A percentile compares a stretch with the other conserved stretches of the same genome.
phyloP scores from a whole-genome alignment of 2,888 invertebrate species.

The Drosophila glabriapex region DNA sequence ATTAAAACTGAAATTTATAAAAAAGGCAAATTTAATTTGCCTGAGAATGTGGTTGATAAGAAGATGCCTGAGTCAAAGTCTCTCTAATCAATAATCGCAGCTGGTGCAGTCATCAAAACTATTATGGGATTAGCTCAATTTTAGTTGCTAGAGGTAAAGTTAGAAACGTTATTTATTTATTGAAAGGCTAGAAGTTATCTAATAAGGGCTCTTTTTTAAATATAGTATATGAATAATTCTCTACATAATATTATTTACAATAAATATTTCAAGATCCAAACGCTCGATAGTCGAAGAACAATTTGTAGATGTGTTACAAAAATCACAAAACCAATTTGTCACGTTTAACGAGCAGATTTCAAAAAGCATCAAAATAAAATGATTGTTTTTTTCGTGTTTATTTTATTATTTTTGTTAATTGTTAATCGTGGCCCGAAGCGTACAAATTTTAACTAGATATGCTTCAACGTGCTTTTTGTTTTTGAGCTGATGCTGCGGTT shows the following conservation, averaged over 20 bases:
- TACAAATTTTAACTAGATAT: not conserved
- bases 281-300: not conserved
- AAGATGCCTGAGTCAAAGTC: not conserved
- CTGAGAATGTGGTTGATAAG: too few species aligned
- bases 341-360: slow-evolving; percentile 29
- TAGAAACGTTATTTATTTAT: not conserved
- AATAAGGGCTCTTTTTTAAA: not conserved
- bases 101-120: slow-evolving; percentile 2
- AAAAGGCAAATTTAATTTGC: slow-evolving; percentile 27
- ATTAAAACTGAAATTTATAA: slow-evolving; percentile 7
- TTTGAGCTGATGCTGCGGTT: slow-evolving; percentile 13
- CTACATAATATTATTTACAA: not conserved
- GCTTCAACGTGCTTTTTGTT: too few species aligned
- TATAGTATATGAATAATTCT: not conserved
- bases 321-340: slow-evolving; percentile 21
- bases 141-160: not conserved
- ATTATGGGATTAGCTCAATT: not conserved
- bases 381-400: not conserved
- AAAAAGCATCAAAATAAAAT: slow-evolving; percentile 10
- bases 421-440: slow-evolving; percentile 12
- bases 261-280: not conserved
- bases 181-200: not conserved
- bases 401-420: slow-evolving; percentile 24
- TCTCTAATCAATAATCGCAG: slow-evolving; percentile 1
- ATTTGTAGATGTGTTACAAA: not conserved